A percentile compares a stretch with the other conserved stretches of the same genome.
Evolutionary conservation across 1,140 invertebrate species (phyloP).

Genomic region (Steinernema khuongi): DNA sequence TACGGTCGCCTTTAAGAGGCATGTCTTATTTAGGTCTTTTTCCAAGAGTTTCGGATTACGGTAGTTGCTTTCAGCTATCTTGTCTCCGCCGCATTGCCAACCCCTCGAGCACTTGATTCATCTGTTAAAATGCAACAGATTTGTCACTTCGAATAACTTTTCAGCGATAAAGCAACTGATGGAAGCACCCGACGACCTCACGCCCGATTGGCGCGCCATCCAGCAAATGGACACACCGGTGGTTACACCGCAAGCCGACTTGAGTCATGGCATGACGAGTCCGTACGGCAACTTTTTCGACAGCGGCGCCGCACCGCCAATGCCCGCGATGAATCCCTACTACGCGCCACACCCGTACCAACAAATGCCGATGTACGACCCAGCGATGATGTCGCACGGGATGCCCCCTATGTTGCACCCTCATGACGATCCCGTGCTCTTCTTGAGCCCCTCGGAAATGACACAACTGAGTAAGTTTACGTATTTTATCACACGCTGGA

Average conservation of each 20-base stretch:
- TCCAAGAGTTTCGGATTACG: neutral
- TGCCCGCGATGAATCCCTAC: neutral
- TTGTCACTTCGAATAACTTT: constrained; percentile 2
- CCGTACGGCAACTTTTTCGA: constrained; percentile 4
- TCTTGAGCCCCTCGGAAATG: neutral
- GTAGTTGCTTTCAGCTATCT: neutral
- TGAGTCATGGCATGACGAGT: neutral
- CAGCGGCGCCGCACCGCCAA: neutral
- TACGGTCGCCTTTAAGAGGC: neutral
- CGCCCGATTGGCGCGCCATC: neutral
- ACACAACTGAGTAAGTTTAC: neutral
- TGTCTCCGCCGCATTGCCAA: no score
- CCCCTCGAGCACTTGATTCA: no score
- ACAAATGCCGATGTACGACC: constrained; percentile 1
- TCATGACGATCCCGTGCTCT: neutral
- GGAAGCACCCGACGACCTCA: neutral
- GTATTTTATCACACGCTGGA: no score
- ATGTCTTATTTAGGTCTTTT: neutral
- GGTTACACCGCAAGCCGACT: neutral
- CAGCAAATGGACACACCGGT: neutral
- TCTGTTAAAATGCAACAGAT: neutral
- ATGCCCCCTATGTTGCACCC: neutral
- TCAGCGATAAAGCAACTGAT: neutral
- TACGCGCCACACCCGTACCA: neutral
- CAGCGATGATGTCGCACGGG: neutral